A percentile compares a stretch with the other conserved stretches of the same genome.
Evolutionary conservation across 1,140 invertebrate genomes (phyloP).

Genomic region (Habropoda laboriosa): DNA sequence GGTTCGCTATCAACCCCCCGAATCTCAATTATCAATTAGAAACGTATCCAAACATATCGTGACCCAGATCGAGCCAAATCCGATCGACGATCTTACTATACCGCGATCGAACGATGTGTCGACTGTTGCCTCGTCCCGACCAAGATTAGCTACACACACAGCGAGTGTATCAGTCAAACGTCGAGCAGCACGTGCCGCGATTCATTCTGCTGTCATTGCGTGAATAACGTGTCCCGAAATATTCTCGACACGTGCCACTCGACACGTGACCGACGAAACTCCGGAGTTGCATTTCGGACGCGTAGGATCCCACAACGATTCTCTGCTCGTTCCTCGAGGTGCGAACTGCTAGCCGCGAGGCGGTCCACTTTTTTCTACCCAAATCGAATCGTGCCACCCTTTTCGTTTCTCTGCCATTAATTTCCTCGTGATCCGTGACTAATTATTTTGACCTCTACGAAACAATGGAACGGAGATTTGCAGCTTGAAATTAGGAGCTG

Average conservation of each 20-base stretch:
- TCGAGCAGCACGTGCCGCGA: constrained; percentile 76
- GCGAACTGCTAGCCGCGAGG: constrained; percentile 16
- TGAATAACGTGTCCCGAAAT: constrained; percentile 78
- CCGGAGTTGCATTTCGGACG: not conserved
- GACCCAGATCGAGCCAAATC: not conserved
- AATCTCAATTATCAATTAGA: not conserved
- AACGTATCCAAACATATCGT: constrained; percentile 19
- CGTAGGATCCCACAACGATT: not conserved
- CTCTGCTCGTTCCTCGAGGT: constrained; percentile 25
- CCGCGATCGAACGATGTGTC: constrained; percentile 40
- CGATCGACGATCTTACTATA: constrained; percentile 23
- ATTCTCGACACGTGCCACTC: constrained; percentile 68
- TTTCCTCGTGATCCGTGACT: too few species aligned
- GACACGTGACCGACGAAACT: constrained; percentile 55
- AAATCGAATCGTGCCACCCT: constrained; percentile 12
- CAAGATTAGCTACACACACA: constrained; percentile 60
- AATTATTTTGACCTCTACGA: not conserved
- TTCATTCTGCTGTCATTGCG: constrained; percentile 79
- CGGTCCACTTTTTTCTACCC: not conserved
- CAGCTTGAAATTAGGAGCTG: too few species aligned
- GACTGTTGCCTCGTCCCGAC: constrained; percentile 8
- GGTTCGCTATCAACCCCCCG: too few species aligned
- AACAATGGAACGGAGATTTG: too few species aligned
- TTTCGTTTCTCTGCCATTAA: not conserved
- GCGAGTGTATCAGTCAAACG: constrained; percentile 77